phyloP scores from a whole-genome alignment of 2,888 invertebrate genomes.

The Cetonia aurata region DNA sequence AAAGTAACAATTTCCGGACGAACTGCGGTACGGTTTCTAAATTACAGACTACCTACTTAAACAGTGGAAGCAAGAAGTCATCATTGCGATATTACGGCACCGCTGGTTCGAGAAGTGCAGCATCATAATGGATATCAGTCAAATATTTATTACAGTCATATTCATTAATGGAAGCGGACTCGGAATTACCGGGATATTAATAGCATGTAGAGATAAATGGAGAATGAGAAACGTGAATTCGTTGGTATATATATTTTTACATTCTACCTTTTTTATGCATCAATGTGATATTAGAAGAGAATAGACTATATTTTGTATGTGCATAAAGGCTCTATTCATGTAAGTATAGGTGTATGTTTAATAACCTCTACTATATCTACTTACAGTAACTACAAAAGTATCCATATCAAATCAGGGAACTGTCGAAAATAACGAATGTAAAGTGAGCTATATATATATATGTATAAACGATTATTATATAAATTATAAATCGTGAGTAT shows the following conservation, averaged over 20 bases:
- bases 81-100: conserved; percentile 11
- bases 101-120: neutral
- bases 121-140: conserved; percentile 10
- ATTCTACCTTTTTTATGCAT: too few relatives aligned
- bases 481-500: conserved; percentile 27
- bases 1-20: conserved; percentile 2
- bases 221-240: too few relatives aligned
- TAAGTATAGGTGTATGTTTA: too few relatives aligned
- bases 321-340: too few relatives aligned
- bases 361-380: too few relatives aligned
- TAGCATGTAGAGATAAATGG: too few relatives aligned
- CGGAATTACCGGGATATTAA: conserved; percentile 2
- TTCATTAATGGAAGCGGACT: conserved; percentile 3
- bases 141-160: conserved; percentile 18
- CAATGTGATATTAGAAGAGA: too few relatives aligned
- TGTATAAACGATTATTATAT: conserved; percentile 29
- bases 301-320: too few relatives aligned
- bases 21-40: neutral
- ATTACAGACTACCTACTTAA: conserved; percentile 6
- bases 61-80: conserved; percentile 17
- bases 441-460: neutral
- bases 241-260: too few relatives aligned
- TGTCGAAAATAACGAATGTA: conserved; percentile 19
- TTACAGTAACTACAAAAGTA: too few relatives aligned
- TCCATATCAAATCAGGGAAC: neutral